These are phyloP conservation scores for Solenopsis fugax DNA, from an alignment of 1,140 invertebrate species.

Conservation along the genomic window DNA sequence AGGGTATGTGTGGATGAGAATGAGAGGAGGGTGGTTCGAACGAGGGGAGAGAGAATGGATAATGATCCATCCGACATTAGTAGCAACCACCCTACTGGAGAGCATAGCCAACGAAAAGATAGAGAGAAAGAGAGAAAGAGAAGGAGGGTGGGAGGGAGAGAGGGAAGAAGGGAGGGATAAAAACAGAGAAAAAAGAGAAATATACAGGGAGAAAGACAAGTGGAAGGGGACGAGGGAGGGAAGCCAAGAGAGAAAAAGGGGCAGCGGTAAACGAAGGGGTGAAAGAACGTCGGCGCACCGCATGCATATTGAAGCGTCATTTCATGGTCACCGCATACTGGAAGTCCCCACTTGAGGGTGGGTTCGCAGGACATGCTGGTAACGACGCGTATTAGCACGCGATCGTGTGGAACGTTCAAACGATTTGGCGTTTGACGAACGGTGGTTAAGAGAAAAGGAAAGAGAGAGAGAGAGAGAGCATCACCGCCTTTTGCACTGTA, in stretches of 20 bases:
- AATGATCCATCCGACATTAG: conserved; percentile 73
- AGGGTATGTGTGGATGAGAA: neutral
- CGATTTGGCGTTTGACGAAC: conserved; percentile 46
- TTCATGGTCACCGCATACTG: conserved; percentile 80
- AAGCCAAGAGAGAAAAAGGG: conserved; percentile 30
- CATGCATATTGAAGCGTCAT: conserved; percentile 81
- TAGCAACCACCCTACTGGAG: conserved; percentile 69
- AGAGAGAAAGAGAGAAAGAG: neutral
- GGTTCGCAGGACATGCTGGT: conserved; percentile 29
- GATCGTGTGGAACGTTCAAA: conserved; percentile 48
- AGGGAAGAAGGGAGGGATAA: neutral
- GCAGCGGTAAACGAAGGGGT: conserved; percentile 64
- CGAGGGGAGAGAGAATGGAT: conserved; percentile 68
- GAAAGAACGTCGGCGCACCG: conserved; percentile 72
- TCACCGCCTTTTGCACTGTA: neutral
- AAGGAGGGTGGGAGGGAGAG: neutral
- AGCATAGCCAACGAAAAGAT: conserved; percentile 53
- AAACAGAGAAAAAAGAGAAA: conserved; percentile 8
- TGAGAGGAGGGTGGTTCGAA: conserved; percentile 36
- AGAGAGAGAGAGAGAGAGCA: conserved; percentile 6
- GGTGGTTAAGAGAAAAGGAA: neutral
- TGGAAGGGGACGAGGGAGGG: conserved; percentile 6
- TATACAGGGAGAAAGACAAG: conserved; percentile 9
- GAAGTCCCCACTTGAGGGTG: conserved; percentile 65
- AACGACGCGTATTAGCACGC: conserved; percentile 35